Percentiles rank a stretch among this genome's conserved stretches.
Conservation (phyloP, 1,140 invertebrate species). For the Drosophila subpulchrella region DNA sequence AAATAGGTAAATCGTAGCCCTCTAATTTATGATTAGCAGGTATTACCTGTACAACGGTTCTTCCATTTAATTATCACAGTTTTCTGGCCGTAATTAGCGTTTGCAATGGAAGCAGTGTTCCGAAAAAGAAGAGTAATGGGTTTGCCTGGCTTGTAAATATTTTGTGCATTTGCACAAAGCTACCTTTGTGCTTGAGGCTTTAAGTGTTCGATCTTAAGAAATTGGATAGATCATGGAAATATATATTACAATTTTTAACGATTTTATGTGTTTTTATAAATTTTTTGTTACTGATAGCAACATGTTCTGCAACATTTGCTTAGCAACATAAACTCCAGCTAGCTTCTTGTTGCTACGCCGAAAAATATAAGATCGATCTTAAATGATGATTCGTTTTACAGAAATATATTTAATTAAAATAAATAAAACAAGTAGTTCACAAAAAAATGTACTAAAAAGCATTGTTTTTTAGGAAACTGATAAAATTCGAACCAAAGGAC, state of each 20-base stretch:
- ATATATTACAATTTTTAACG: too few species aligned
- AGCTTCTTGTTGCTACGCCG: constrained; percentile 45
- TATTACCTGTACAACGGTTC: constrained; percentile 21
- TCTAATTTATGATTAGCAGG: constrained; percentile 43
- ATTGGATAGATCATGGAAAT: too few species aligned
- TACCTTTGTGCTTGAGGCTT: not conserved
- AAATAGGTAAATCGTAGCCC: constrained; percentile 18
- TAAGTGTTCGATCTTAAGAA: too few species aligned
- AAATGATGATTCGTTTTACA: not conserved
- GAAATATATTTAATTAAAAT: too few species aligned
- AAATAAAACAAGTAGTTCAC: too few species aligned
- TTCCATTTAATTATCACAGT: constrained; percentile 23
- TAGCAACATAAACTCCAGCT: constrained; percentile 28
- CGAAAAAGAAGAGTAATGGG: not conserved
- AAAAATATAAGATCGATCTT: not conserved
- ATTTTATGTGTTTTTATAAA: not conserved
- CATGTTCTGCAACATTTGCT: constrained; percentile 24
- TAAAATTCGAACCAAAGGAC: too few species aligned
- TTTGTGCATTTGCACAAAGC: constrained; percentile 4
- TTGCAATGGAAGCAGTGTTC: not conserved
- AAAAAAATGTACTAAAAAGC: too few species aligned
- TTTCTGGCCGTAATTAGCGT: constrained; percentile 27
- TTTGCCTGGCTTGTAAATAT: not conserved
- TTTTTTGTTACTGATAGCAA: not conserved
- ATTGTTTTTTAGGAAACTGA: too few species aligned